Evolutionary conservation across 2,113 vertebrate species (phyloP).

Genomic region (Quiscalus mexicanus): DNA sequence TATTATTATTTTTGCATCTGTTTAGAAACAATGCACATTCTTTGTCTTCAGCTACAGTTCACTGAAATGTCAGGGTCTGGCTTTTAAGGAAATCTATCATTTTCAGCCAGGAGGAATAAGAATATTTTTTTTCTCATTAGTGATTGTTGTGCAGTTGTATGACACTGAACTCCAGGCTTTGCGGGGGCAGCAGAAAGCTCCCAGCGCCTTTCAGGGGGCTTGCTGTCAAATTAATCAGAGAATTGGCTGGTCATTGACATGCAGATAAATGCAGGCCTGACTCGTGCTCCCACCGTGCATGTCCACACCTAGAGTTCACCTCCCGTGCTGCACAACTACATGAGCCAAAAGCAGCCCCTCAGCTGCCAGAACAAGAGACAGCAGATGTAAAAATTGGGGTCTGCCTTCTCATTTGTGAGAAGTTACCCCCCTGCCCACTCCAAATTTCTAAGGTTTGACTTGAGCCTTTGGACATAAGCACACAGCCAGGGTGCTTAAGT

Average conservation of each 20-base stretch:
- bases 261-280: neutral
- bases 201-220: fast-evolving
- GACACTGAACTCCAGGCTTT: neutral
- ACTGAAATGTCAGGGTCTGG: neutral
- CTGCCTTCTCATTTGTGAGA: neutral
- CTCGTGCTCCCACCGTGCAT: neutral
- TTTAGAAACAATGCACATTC: slow-evolving; percentile 51
- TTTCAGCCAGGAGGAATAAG: slow-evolving; percentile 21
- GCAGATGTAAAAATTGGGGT: neutral
- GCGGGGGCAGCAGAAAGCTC: neutral
- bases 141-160: neutral
- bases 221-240: neutral
- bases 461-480: neutral
- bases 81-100: slow-evolving; percentile 37
- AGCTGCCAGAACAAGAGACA: neutral
- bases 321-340: neutral
- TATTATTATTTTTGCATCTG: slow-evolving; percentile 11
- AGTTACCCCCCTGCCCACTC: neutral
- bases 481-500: neutral
- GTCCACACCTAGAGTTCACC: neutral
- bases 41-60: slow-evolving; percentile 6
- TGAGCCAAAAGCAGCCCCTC: neutral
- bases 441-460: neutral
- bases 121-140: neutral
- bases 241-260: neutral